Base-by-base conservation (phyloP, 2,113 vertebrate species). In the Urocynchramus pylzowi region DNA sequence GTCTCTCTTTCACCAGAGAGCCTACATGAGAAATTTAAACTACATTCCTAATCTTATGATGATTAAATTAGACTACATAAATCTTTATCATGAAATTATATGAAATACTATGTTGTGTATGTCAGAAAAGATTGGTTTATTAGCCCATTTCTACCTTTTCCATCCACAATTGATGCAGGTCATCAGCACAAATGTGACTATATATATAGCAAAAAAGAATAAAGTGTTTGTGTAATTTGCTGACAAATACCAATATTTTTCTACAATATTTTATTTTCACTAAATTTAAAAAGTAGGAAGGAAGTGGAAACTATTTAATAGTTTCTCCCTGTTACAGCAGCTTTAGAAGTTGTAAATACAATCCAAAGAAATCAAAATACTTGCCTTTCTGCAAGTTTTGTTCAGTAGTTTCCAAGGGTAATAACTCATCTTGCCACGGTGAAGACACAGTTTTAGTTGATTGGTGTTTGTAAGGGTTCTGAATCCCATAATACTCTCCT, bases 401-500 rank as follows among this genome's bases (percentile, higher is more conserved):
- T 18, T 83, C 71, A 11, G 95, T 70, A 77, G 54, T 85, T 96
- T 98, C 95, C 94, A 84, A 61, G 71, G 94, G 54, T 31, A 82
- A 73, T 27, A 91, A 57, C n/a, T 97, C 87, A 18, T 96, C 97
- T 74, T 97, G 83, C 44, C 20, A 50, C 5, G 42, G 23, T 26
- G 90, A 76, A 70, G 83, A 28, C 37, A 57, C 7, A 26, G 28
- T 56, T 92, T 96, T 95, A 44, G 83, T 52, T 77, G 89, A 63
- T 6, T 67, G 87, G 16, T 45, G 60, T 63, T 96, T 67, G 13
- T 84, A 78, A 90, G 88, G 88, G 37, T 68, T 59, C 71, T 95
- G 97, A 93, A 98, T 96, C 94, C 96, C 87, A 12, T 98, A 98
- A 96, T 97, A 97, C 91, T 98, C 97, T 89, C 98, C 98, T 98